Percentiles rank a stretch among this genome's conserved stretches.
These are phyloP conservation scores for Baronia brevicornis DNA, from an alignment of 2,888 invertebrate genomes.

Conservation along the genomic window DNA sequence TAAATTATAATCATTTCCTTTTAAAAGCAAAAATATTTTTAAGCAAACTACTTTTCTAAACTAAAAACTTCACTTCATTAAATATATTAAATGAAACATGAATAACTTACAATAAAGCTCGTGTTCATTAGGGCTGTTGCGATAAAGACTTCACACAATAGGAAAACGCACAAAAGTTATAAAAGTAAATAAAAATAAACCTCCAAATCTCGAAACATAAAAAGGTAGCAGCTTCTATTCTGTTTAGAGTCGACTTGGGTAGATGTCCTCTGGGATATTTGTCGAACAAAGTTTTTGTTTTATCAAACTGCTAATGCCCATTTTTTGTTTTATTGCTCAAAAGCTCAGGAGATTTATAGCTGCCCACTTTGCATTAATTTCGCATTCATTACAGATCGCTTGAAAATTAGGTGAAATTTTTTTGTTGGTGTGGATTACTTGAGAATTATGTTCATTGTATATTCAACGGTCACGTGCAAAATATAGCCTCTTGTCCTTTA, in stretches of 20 bases:
- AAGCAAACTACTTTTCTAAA: too few species aligned
- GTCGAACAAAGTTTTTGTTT: conserved; percentile 68
- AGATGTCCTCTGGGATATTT: conserved; percentile 51
- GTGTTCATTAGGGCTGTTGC: too few species aligned
- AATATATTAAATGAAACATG: too few species aligned
- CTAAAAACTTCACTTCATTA: too few species aligned
- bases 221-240: conserved; percentile 6
- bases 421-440: conserved; percentile 45
- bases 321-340: conserved; percentile 69
- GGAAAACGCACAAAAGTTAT: too few species aligned
- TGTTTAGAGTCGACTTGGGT: conserved; percentile 20
- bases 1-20: too few species aligned
- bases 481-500: conserved; percentile 15
- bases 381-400: conserved; percentile 65
- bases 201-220: conserved; percentile 15
- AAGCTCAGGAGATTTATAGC: conserved; percentile 65
- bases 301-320: conserved; percentile 66
- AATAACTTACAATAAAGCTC: too few species aligned
- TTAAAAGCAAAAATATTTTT: too few species aligned
- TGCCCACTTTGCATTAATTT: conserved; percentile 69
- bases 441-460: conserved; percentile 30
- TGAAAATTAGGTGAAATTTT: conserved; percentile 49
- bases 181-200: too few species aligned
- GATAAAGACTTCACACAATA: too few species aligned
- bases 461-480: conserved; percentile 26